Evolutionary conservation across 2,888 invertebrate species (phyloP).

Genomic region (Metacarcinus magister): DNA sequence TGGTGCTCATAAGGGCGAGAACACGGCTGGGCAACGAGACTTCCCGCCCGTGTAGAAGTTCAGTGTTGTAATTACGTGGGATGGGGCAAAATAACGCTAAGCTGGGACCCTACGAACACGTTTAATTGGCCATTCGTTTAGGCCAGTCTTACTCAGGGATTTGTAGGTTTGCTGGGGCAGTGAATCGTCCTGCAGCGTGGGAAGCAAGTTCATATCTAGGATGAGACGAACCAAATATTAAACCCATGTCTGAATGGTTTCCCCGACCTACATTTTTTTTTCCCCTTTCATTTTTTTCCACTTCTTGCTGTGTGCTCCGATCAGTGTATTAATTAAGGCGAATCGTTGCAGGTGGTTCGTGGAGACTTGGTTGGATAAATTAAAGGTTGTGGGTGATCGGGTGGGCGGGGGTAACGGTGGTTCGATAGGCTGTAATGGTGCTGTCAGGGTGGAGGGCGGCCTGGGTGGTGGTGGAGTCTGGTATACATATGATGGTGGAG

Average conservation of each 20-base stretch:
- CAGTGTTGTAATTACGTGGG: constrained; percentile 67
- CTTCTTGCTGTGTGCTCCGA: neutral
- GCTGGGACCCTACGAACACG: constrained; percentile 62
- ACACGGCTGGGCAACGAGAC: neutral
- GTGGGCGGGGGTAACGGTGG: neutral
- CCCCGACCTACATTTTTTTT: neutral
- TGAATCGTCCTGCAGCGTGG: constrained; percentile 32
- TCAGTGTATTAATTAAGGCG: constrained; percentile 23
- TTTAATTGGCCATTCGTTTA: constrained; percentile 71
- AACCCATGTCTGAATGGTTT: constrained; percentile 5
- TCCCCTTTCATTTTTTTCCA: neutral
- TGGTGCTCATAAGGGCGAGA: constrained; percentile 35
- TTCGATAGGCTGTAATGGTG: neutral
- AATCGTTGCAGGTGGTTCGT: neutral
- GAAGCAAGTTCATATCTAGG: constrained; percentile 13
- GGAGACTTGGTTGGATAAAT: neutral
- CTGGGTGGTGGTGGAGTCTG: neutral
- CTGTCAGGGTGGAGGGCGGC: neutral
- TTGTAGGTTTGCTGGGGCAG: constrained; percentile 53
- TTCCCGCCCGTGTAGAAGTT: constrained; percentile 48
- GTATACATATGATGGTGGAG: neutral
- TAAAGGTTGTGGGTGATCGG: neutral
- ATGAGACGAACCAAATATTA: constrained; percentile 46
- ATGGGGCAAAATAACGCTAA: constrained; percentile 69
- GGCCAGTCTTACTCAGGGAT: constrained; percentile 56